Evolutionary conservation across 2,113 vertebrate species (phyloP).

Genomic region (Hipposideros armiger): DNA sequence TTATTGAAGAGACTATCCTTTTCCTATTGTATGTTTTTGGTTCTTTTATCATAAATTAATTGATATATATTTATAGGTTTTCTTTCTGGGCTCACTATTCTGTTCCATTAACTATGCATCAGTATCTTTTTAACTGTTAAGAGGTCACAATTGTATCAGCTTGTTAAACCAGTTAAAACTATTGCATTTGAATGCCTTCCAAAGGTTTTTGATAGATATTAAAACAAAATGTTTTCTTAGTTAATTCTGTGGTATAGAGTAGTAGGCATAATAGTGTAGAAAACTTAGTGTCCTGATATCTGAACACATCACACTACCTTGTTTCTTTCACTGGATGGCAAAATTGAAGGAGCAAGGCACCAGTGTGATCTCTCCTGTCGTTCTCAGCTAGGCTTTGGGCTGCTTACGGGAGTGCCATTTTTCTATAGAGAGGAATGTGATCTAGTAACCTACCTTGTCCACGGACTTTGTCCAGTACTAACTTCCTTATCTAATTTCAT

Average conservation of each 20-base stretch:
- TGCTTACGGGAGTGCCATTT: background rate
- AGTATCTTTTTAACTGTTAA: background rate
- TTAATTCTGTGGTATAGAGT: background rate
- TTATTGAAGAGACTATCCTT: background rate
- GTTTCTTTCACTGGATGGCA: background rate
- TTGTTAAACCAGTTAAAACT: background rate
- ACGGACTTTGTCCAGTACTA: background rate
- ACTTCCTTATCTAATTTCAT: background rate
- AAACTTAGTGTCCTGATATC: background rate
- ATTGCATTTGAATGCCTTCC: background rate
- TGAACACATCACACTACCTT: background rate
- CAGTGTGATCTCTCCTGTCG: background rate
- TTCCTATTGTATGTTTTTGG: background rate
- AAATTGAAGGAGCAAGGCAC: background rate
- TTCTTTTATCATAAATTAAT: background rate
- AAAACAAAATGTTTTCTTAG: background rate
- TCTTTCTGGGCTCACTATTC: background rate
- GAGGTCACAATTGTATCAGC: background rate
- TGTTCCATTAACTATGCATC: background rate
- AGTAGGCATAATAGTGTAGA: background rate
- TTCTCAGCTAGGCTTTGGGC: background rate
- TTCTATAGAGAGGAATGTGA: background rate
- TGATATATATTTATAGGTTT: background rate
- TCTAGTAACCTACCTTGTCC: background rate
- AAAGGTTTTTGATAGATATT: background rate